Conservation (phyloP, 2,888 invertebrate species). For the Germaria angustata region DNA sequence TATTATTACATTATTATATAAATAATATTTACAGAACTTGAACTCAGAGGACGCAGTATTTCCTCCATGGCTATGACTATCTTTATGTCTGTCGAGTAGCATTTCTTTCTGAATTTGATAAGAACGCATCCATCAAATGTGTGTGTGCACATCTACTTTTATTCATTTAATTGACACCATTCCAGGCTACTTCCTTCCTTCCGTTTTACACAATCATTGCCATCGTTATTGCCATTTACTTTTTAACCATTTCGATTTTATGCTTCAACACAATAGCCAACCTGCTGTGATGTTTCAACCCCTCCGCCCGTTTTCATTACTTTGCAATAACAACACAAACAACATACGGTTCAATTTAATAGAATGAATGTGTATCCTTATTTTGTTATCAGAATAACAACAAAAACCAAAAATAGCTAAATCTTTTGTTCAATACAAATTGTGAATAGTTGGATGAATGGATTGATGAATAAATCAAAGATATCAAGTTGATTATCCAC, state of each 20-base stretch:
- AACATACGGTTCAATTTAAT: constrained; percentile 76
- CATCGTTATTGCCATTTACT: constrained; percentile 31
- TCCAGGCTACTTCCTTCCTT: constrained; percentile 49
- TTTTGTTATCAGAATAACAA: constrained; percentile 71
- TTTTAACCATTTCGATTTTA: constrained; percentile 54
- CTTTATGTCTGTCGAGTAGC: not conserved
- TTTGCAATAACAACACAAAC: constrained; percentile 69
- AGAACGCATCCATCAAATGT: not conserved
- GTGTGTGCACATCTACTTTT: not conserved
- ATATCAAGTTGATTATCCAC: constrained; percentile 42
- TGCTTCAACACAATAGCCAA: constrained; percentile 49
- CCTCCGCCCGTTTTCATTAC: not conserved
- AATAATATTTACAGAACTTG: too few species aligned
- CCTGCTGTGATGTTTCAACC: constrained; percentile 38
- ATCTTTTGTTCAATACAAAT: constrained; percentile 41
- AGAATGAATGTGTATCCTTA: constrained; percentile 73
- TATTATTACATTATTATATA: too few species aligned
- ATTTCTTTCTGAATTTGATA: too few species aligned
- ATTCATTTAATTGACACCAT: constrained; percentile 68
- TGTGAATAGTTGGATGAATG: constrained; percentile 11
- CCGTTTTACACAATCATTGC: constrained; percentile 20
- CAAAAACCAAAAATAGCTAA: constrained; percentile 64
- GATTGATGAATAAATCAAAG: constrained; percentile 11
- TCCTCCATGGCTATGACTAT: too few species aligned
- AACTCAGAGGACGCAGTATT: too few species aligned